phyloP scores from a whole-genome alignment of 2,113 vertebrate species.

The Eudyptes chrysolophus region DNA sequence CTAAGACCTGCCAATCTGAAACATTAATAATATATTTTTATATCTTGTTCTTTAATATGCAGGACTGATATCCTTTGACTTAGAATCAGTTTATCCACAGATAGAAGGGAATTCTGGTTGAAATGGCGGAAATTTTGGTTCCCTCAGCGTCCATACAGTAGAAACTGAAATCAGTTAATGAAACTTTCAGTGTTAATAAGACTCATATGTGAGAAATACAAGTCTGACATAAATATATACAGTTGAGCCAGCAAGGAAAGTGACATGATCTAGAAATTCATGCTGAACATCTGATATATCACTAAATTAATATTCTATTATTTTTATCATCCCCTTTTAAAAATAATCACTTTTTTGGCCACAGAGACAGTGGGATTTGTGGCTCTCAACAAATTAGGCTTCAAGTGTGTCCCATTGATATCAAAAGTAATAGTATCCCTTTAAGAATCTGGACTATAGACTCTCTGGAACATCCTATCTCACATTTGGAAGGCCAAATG shows the following conservation, averaged over 20 bases:
- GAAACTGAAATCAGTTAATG: neutral
- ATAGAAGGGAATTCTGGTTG: neutral
- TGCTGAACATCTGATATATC: neutral
- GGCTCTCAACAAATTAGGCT: fast-evolving
- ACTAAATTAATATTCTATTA: neutral
- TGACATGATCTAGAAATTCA: neutral
- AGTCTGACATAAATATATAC: neutral
- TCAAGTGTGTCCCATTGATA: neutral
- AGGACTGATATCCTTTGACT: neutral
- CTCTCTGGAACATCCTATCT: neutral
- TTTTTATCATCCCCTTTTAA: neutral
- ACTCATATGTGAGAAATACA: neutral
- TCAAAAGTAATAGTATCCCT: neutral
- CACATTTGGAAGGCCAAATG: neutral
- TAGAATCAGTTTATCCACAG: neutral
- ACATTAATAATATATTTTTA: neutral
- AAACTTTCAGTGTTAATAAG: neutral
- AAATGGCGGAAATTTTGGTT: neutral
- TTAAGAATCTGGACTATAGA: neutral
- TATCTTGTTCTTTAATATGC: neutral
- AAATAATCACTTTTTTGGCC: neutral
- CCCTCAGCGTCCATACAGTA: neutral
- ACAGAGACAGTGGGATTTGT: neutral
- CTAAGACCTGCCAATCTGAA: neutral
- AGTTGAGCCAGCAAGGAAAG: neutral